Base-by-base conservation (phyloP, 2,113 vertebrate species). In the Scomber colias region DNA sequence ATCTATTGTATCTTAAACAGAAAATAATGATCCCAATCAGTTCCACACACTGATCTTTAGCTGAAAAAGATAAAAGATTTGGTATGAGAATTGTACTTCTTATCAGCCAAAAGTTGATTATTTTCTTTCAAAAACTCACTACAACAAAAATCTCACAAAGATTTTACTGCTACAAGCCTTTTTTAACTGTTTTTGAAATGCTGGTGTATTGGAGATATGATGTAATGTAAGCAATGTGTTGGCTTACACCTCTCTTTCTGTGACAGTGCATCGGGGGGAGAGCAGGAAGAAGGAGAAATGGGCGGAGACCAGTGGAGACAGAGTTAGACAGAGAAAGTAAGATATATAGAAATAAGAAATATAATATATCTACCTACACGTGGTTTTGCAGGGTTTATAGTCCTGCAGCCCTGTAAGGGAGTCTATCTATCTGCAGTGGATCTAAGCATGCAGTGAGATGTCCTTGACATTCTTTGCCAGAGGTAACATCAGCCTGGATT, bases 381-480 rank as follows among this genome's bases (percentile, higher is more conserved):
- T 9, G 61, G 10, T 71, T 64, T 27, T 66, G 17, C 35, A 11
- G 44, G 12, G 35, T 24, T 48, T 81, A 50, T 19, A 50, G 30
- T 64, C 49, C 62, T 62, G 50, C 31, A 63, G 54, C 6, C 16
- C 44, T 56, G 24, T 50, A 10, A 60, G 21, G 27, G 15, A 54
- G 35, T 50, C 35, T 24, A 51, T 89, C 55, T 74, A 75, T 78
- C 75, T 83, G 75, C 56, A 70, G 75, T 64, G 71, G 19, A 88
- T 88, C 76, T 63, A 17, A 74, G 77, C 48, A 71, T 6, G 19
- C 72, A 79, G 30, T 74, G 73, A 88, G 71, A 88, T 77, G 82
- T 87, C 89, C 85, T 86, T 89, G 86, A 90, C 87, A 85, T 87
- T 86, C 75, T 90, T 87, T 82, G 89, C 92, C 93, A 30, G 27